Conservation (phyloP, 2,797 vertebrate genomes). For the Ctenosaura bakeri region DNA sequence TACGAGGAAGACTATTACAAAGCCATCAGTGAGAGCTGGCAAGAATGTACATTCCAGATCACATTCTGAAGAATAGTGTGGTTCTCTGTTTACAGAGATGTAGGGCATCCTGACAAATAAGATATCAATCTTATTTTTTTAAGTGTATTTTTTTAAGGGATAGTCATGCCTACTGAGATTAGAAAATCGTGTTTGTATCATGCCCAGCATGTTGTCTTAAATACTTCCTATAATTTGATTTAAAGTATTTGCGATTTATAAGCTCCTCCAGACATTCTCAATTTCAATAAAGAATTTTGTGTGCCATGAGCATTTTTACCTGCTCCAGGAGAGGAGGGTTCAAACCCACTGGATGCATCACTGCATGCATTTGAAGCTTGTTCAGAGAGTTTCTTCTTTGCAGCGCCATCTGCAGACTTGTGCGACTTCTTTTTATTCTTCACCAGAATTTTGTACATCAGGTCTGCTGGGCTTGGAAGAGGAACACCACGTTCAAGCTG, state of each 20-base stretch:
- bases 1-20: neutral
- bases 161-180: neutral
- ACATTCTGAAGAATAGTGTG: neutral
- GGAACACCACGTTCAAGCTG: constrained; percentile 91
- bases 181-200: neutral
- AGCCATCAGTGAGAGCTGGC: too few relatives aligned
- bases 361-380: constrained; percentile 95
- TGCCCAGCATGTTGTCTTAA: neutral
- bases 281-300: neutral
- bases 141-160: too few relatives aligned
- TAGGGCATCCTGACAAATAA: neutral
- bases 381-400: constrained; percentile 94
- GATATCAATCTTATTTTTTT: neutral
- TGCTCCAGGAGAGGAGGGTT: constrained; percentile 93
- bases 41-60: too few relatives aligned
- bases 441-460: constrained; percentile 97
- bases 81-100: neutral
- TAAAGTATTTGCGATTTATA: neutral
- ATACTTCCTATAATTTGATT: neutral
- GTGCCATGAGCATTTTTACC: constrained; percentile 80
- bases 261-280: neutral
- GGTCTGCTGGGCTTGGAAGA: constrained; percentile 94
- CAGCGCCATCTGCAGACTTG: constrained; percentile 88
- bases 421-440: constrained; percentile 99
- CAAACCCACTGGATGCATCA: constrained; percentile 93